These are phyloP conservation scores for Peromyscus aztecus DNA, from an alignment of 2,797 vertebrate genomes.

Conservation along the genomic window DNA sequence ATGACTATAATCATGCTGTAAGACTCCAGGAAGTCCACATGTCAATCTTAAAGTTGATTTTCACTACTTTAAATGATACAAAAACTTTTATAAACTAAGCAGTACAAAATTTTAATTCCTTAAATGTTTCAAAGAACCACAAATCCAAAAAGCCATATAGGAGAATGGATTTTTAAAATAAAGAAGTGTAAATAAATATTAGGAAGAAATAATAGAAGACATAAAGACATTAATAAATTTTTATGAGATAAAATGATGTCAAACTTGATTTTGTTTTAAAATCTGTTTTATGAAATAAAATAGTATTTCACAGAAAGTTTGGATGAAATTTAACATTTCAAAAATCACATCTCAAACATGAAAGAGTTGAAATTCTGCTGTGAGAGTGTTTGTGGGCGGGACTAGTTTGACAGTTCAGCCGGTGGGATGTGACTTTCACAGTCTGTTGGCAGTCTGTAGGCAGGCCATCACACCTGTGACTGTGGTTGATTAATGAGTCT, in stretches of 20 bases:
- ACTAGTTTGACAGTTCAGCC: slow-evolving; percentile 93
- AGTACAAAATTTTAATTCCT: slow-evolving; percentile 40
- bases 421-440: slow-evolving; percentile 99
- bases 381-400: slow-evolving; percentile 86
- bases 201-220: background rate
- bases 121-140: slow-evolving; percentile 42
- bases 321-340: slow-evolving; percentile 26
- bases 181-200: background rate
- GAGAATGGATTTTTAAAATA: slow-evolving; percentile 40
- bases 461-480: slow-evolving; percentile 98
- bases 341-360: slow-evolving; percentile 55
- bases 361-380: slow-evolving; percentile 69
- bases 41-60: slow-evolving; percentile 12
- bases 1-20: background rate
- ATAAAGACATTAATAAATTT: slow-evolving; percentile 29
- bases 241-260: slow-evolving; percentile 54
- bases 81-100: background rate
- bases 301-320: slow-evolving; percentile 39
- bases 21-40: slow-evolving; percentile 6
- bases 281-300: slow-evolving; percentile 47
- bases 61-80: slow-evolving; percentile 7
- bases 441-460: slow-evolving; percentile 96
- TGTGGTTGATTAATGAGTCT: slow-evolving; percentile 98
- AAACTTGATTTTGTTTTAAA: slow-evolving; percentile 55
- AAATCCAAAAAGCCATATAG: background rate